Base-by-base conservation (phyloP, 1,140 invertebrate species). In the Hyles euphorbiae region DNA sequence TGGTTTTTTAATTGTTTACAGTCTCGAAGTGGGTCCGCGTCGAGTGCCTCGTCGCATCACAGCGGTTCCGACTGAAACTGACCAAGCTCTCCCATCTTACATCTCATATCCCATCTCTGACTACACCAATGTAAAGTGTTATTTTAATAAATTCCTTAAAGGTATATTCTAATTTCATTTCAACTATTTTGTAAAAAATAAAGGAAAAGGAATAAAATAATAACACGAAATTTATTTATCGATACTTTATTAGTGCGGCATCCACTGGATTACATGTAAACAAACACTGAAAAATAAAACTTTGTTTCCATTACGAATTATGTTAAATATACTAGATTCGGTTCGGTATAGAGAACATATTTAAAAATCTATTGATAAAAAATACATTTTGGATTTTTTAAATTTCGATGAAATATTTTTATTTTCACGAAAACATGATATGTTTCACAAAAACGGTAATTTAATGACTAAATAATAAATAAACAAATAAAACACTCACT, bases 11-110 rank as follows among this genome's bases (percentile, higher is more conserved):
- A 7, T 46, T 10, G 1, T 57, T 40, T 44, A 8, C 46, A 11
- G 47, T 85, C 84, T 3, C 74, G 84, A 1, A 87, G 84, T 54
- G 84, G 81, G 0, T 87, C 84, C 3, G 84, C 84, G 7, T 87
- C 84, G 0, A 87, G 84, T 49, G 83, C 78, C 0, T 84, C 82
- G 5, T 87, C 84, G 6, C 65, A 65, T 32, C 79, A 66, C 54
- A 85, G 82, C 34, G 83, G 75, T 22, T 87, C 84, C 0, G 84
- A 87, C 34, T 87, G 74, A 64, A 60, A 47, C 12, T 58, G 47
- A 48, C 33, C 12, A 56, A 34, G 4, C 36, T 40, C 5, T 5
- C 36, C 36, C 8, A 8, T 8, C 36, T 40, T 40, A 40, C 36
- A 40, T 5, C 4, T 40, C 36, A 40, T 40, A 5, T 5, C 8